These are phyloP conservation scores for Sterna hirundo DNA, from an alignment of 2,113 vertebrate species.

Conservation along the genomic window DNA sequence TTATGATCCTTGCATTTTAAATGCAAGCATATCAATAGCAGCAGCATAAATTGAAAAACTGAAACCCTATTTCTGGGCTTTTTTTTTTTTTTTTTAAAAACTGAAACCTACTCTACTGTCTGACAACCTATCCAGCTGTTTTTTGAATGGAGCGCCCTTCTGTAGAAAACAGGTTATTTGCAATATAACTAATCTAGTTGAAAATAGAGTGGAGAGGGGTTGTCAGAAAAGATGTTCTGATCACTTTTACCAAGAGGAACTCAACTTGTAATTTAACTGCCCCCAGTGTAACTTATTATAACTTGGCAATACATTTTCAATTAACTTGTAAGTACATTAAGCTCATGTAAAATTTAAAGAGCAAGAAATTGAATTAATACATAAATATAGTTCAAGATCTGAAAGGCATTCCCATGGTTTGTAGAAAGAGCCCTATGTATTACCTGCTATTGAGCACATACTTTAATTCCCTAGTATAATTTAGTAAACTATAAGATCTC, in stretches of 20 bases:
- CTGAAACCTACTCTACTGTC: background rate
- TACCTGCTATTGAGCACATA: background rate
- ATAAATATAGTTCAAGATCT: background rate
- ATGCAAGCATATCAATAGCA: background rate
- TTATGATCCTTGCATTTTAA: background rate
- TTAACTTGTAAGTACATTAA: background rate
- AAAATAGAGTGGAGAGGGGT: rapidly evolving
- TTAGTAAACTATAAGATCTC: background rate
- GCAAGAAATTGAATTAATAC: background rate
- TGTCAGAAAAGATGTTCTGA: background rate
- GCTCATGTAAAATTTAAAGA: background rate
- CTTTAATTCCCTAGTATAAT: background rate
- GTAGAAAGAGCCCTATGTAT: background rate
- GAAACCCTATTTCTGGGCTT: background rate
- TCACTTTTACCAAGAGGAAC: background rate
- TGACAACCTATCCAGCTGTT: background rate
- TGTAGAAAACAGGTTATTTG: background rate
- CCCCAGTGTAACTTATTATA: background rate
- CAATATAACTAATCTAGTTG: background rate
- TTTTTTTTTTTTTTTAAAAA: background rate
- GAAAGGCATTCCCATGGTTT: background rate
- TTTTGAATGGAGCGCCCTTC: background rate
- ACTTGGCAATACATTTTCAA: background rate
- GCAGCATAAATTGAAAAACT: background rate
- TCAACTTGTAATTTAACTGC: background rate